These are phyloP conservation scores for Luidia sarsii DNA, from an alignment of 53 echinoderm and acorn worm genomes.

Conservation along the genomic window DNA sequence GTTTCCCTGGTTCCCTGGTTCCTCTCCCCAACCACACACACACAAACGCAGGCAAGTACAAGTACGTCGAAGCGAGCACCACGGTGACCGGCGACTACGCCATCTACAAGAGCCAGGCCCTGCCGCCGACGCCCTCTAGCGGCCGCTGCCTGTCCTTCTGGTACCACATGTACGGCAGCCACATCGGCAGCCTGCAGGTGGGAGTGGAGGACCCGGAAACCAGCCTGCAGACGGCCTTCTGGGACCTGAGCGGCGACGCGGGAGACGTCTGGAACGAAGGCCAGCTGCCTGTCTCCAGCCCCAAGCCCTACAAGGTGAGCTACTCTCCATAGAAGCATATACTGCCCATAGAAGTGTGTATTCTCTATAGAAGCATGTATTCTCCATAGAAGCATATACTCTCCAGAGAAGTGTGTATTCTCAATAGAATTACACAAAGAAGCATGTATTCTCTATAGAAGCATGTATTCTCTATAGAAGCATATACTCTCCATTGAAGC, in stretches of 20 bases:
- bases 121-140: slow-evolving; percentile 28
- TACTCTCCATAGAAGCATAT: too few relatives aligned
- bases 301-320: slow-evolving; percentile 62
- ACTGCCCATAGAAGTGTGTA: too few relatives aligned
- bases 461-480: too few relatives aligned
- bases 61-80: slow-evolving; percentile 65
- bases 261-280: slow-evolving; percentile 67
- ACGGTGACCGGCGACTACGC: slow-evolving; percentile 24
- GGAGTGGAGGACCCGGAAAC: slow-evolving; percentile 24
- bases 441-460: too few relatives aligned
- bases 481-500: too few relatives aligned
- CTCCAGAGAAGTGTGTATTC: too few relatives aligned
- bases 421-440: too few relatives aligned
- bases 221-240: slow-evolving; percentile 8
- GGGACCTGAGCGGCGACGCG: slow-evolving; percentile 44
- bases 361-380: too few relatives aligned
- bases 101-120: slow-evolving; percentile 36
- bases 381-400: too few relatives aligned
- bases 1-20: background rate
- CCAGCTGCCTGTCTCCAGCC: slow-evolving; percentile 64
- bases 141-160: slow-evolving; percentile 70
- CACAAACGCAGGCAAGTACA: slow-evolving; percentile 88
- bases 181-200: slow-evolving; percentile 48
- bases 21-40: background rate
- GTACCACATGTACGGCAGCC: slow-evolving; percentile 75